These are phyloP conservation scores for Gavialis gangeticus DNA, from an alignment of 2,113 vertebrate genomes.

Conservation along the genomic window DNA sequence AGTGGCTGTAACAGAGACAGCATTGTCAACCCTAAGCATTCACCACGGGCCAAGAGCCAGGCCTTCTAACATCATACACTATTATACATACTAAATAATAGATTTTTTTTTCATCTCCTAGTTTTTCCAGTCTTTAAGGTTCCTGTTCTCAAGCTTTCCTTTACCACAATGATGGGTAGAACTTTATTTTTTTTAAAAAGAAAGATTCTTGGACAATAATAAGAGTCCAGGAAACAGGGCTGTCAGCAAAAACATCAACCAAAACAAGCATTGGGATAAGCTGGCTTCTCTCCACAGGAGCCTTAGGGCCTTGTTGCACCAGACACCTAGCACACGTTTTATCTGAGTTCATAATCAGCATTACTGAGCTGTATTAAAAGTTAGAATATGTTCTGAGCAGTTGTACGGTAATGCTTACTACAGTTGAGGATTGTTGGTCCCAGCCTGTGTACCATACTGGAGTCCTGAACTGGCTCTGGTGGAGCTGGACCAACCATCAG, in stretches of 20 bases:
- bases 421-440: no score
- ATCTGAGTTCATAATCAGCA: no score
- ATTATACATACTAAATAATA: background rate
- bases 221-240: background rate
- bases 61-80: background rate
- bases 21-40: background rate
- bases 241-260: background rate
- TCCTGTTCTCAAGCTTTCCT: background rate
- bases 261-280: background rate
- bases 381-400: no score
- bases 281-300: background rate
- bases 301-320: background rate
- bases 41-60: background rate
- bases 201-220: background rate
- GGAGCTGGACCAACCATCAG: no score
- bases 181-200: background rate
- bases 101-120: background rate
- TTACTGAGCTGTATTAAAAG: no score
- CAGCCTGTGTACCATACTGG: no score
- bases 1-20: background rate
- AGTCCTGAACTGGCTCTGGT: no score
- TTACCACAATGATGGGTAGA: background rate
- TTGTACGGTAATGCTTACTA: no score
- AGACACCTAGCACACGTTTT: no score
- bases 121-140: background rate